These are phyloP conservation scores for Melanocharis versteri DNA, from an alignment of 2,113 vertebrate genomes.

Conservation along the genomic window DNA sequence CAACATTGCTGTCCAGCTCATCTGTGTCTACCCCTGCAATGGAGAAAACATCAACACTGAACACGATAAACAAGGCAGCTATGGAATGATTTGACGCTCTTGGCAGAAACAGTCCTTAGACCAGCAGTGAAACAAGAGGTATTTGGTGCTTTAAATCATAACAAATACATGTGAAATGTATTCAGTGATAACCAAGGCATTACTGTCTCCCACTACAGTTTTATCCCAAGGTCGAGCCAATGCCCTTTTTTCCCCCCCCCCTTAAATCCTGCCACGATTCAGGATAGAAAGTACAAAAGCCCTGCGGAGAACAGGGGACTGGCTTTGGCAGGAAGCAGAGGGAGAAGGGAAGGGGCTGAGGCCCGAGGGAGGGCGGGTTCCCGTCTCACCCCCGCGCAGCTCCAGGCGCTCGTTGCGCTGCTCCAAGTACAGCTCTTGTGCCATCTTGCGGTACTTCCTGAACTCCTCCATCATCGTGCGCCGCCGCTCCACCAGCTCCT, in stretches of 20 bases:
- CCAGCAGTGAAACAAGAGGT: not conserved
- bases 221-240: not conserved
- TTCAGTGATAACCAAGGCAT: not conserved
- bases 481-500: slow-evolving; percentile 95
- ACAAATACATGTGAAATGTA: not conserved
- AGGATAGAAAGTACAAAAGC: not conserved
- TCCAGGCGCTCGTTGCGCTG: slow-evolving; percentile 88
- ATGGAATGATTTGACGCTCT: not conserved
- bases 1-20: slow-evolving; percentile 95
- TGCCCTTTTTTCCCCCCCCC: fast-evolving
- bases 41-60: not conserved
- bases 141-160: not conserved
- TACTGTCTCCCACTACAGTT: not conserved
- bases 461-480: slow-evolving; percentile 97
- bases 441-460: slow-evolving; percentile 84
- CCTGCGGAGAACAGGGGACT: not conserved
- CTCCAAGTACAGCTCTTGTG: slow-evolving; percentile 81
- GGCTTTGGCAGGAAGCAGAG: not conserved
- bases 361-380: not conserved
- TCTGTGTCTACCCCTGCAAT: slow-evolving; percentile 89
- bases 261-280: not conserved
- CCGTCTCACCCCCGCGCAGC: slow-evolving; percentile 85
- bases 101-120: not conserved
- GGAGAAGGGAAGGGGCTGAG: not conserved
- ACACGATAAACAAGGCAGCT: not conserved